Evolutionary conservation across 2,888 invertebrate species (phyloP).

Genomic region (Macroteleia sp.): DNA sequence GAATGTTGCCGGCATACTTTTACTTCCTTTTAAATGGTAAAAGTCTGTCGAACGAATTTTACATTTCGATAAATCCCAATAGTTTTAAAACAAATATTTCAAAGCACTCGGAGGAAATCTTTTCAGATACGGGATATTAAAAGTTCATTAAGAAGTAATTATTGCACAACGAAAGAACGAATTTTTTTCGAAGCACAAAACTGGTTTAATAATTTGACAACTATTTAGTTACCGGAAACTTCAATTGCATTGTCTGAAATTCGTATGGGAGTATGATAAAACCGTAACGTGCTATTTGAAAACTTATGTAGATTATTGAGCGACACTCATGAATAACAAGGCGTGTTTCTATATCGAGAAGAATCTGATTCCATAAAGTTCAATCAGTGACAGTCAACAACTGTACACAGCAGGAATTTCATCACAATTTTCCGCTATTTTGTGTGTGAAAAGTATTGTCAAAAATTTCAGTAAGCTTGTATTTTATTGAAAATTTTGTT

Average conservation of each 20-base stretch:
- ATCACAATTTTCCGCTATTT: no score
- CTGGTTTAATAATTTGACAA: slow-evolving; percentile 30
- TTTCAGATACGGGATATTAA: slow-evolving; percentile 2
- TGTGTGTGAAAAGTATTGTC: no score
- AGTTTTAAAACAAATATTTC: slow-evolving; percentile 35
- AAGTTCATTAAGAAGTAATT: slow-evolving; percentile 30
- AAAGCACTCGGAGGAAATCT: slow-evolving; percentile 5
- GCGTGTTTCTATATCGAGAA: no score
- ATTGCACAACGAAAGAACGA: neutral
- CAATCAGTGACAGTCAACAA: no score
- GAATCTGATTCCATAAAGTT: no score
- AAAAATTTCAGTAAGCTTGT: no score
- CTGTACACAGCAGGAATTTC: no score
- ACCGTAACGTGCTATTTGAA: slow-evolving; percentile 30
- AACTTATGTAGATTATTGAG: slow-evolving; percentile 50
- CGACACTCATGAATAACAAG: no score
- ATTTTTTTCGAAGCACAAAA: slow-evolving; percentile 14
- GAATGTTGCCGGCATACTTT: slow-evolving; percentile 11
- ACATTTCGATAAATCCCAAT: slow-evolving; percentile 29
- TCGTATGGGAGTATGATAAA: slow-evolving; percentile 34
- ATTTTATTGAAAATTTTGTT: no score
- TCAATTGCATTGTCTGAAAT: slow-evolving; percentile 25
- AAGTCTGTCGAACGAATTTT: slow-evolving; percentile 24
- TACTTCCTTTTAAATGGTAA: slow-evolving; percentile 18
- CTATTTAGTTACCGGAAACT: slow-evolving; percentile 13